Conservation (phyloP, 2,797 vertebrate species). For the Choloepus didactylus region DNA sequence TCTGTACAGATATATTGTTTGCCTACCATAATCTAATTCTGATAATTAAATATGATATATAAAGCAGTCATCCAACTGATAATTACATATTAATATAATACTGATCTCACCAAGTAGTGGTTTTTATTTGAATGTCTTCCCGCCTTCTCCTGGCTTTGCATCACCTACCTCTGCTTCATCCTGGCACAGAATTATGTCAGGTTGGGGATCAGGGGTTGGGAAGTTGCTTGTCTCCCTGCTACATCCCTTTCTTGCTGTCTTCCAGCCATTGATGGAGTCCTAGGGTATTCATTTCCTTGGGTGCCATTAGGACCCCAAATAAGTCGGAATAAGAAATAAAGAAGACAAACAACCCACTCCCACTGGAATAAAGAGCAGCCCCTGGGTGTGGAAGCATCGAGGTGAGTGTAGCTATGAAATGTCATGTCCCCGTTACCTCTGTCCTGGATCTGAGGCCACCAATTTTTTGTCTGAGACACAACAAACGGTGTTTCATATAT, state of each 20-base stretch:
- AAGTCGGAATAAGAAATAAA: constrained; percentile 6
- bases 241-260: not conserved
- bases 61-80: not conserved
- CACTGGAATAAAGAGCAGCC: not conserved
- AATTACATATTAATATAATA: not conserved
- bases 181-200: not conserved
- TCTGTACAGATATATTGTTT: not conserved
- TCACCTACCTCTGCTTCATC: not conserved
- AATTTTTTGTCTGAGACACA: not conserved
- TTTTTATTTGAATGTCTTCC: not conserved
- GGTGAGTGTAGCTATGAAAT: not conserved
- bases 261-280: not conserved
- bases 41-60: not conserved
- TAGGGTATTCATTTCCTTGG: not conserved
- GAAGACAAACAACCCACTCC: not conserved
- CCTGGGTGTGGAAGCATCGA: not conserved
- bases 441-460: not conserved
- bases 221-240: not conserved
- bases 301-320: not conserved
- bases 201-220: not conserved
- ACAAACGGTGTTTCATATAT: not conserved
- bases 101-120: not conserved
- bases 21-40: not conserved
- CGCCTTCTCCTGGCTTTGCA: not conserved
- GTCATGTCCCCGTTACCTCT: constrained; percentile 10